Base-by-base conservation (phyloP, 1,140 invertebrate species). In the Rhizoglyphus robini region DNA sequence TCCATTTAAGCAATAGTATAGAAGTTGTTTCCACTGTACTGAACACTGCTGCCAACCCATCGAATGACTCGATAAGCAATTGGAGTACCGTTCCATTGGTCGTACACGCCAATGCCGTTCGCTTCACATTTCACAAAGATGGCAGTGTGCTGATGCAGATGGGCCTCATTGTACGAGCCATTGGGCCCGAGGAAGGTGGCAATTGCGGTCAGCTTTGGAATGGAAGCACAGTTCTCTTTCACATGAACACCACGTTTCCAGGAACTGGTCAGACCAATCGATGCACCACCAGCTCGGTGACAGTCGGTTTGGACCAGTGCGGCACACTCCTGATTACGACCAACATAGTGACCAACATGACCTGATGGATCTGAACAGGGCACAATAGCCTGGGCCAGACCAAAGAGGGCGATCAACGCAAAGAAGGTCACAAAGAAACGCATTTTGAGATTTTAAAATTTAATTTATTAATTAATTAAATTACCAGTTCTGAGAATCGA, bases 141-240 rank as follows among this genome's bases (percentile, higher is more conserved):
- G 25, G 63, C 63, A 1, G 63, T 64, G 27, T 64, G 63, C 41
- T 64, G 63, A 23, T 51, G 63, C 1, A 64, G 25, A 57, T 64
- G 63, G 3, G 63, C 46, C 27, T 64, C 63, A 64, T 64, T 48
- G 29, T 64, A 64, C n/a, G 20, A 18, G 25, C 29, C 18, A 27
- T 64, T 64, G 15, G 63, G 63, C 15, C 63, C 63, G 2, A 64
- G 18, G 25, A 64, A 64, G 11, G 63, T 64, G 2, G 63, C 63
- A 25, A 64, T 64, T 20, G 63, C 63, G 18, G 63, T 64, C 18
- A 49, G 29, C n/a, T n/a, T 20, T 1, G 63, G 63, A 54, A 64
- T 64, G 34, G 20, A 51, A 2, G 11, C 18, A 38, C 63, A 64
- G 41, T 64, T 64, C 4, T 64, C 47, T 11, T 64, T 48, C 8